Evolutionary conservation across 2,888 invertebrate species (phyloP), one percentile per base, ranked within the genome.

Genomic region (Danaus chrysippus): DNA sequence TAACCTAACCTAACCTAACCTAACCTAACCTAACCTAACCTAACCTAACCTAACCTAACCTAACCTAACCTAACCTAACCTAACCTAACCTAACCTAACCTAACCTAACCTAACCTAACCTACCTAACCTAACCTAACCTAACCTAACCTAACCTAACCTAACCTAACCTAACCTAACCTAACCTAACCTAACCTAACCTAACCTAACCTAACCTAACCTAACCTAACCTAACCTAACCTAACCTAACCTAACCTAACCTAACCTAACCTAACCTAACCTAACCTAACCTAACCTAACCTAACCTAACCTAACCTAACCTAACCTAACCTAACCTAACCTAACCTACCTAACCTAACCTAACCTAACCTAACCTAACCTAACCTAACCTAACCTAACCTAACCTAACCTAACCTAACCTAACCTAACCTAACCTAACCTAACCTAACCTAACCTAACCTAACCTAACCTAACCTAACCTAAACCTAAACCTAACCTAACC

Each of bases 61-160:
- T 59, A 66, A 66, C 64, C 65, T 68, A 66, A 65, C 65, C 68
- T 66, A 66, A 66, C 63, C 63, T 59, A 63, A 63, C 63, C 63
- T 63, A 63, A 63, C 63, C 63, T 63, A 63, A 63, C 59, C 63
- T 63, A 63, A 63, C 63, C 59, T 70, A 68, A 68, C 69, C 66
- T 68, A 70, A 68, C 68, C 68, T 66, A 61, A 68, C 69, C 69
- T 68, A 68, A 70, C 69, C 71, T 68, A 67, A 68, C 67, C 68
- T 66, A 70, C 68, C 71, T 67, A 65, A 68, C 66, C 68, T 64
- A 66, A 67, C 68, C 69, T 68, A 70, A 70, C 68, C 68, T 68
- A 68, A 65, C 67, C 68, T 66, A 68, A 69, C 71, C 69, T 68
- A 69, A 70, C 70, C 71, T 67, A 61, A 60, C 60, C 55, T 53